phyloP scores from a whole-genome alignment of 2,888 invertebrate genomes.

The Alcis repandata region DNA sequence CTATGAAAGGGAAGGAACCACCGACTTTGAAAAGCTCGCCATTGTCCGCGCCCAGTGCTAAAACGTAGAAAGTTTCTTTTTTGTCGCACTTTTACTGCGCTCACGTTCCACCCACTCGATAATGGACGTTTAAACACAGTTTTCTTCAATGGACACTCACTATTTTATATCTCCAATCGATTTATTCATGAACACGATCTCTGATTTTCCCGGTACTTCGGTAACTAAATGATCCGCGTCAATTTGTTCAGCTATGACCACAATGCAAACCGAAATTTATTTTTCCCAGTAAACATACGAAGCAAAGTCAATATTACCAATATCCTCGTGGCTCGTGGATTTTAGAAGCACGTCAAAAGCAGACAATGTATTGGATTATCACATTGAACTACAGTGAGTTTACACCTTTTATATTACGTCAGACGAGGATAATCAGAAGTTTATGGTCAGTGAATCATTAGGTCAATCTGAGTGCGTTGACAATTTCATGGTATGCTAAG shows the following conservation, averaged over 20 bases:
- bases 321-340: conserved; percentile 44
- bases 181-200: conserved; percentile 21
- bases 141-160: conserved; percentile 39
- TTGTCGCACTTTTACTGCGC: conserved; percentile 57
- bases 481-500: conserved; percentile 77
- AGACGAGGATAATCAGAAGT: conserved; percentile 77
- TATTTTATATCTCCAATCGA: conserved; percentile 34
- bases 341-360: conserved; percentile 51
- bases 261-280: conserved; percentile 34
- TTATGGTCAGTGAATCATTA: conserved; percentile 83
- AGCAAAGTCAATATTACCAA: conserved; percentile 42
- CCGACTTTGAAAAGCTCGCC: conserved; percentile 67
- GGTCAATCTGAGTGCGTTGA: conserved; percentile 81
- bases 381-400: conserved; percentile 58
- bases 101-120: conserved; percentile 43
- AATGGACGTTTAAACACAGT: conserved; percentile 43
- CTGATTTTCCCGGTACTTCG: conserved; percentile 22
- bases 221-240: conserved; percentile 30
- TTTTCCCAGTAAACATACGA: conserved; percentile 35
- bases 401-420: conserved; percentile 73
- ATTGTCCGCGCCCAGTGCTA: conserved; percentile 75
- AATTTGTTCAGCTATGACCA: conserved; percentile 33
- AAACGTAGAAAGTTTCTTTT: conserved; percentile 75
- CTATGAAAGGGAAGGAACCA: conserved; percentile 74
- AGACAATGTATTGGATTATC: conserved; percentile 55